Evolutionary conservation across 1,140 invertebrate species (phyloP).

Genomic region (Holotrichia oblita): DNA sequence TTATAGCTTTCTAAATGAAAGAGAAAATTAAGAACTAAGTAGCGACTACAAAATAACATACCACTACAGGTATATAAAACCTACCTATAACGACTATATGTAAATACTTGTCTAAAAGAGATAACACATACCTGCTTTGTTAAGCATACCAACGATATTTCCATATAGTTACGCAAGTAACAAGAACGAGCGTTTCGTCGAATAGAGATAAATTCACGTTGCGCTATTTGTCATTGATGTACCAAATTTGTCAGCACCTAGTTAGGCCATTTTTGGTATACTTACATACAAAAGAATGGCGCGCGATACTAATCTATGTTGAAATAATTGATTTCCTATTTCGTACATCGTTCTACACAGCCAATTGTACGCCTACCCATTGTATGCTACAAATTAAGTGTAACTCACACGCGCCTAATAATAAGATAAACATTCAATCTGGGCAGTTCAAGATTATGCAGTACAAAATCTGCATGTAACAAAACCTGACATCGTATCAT

Average conservation of each 20-base stretch:
- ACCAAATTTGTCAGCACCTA: conserved; percentile 3
- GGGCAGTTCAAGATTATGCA: not conserved
- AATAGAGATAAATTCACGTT: not conserved
- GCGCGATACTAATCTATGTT: conserved; percentile 20
- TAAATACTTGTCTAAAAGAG: not conserved
- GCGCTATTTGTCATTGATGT: conserved; percentile 25
- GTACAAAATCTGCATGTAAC: conserved; percentile 2
- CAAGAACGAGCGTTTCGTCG: not conserved
- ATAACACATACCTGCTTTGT: conserved; percentile 18
- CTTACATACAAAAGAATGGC: conserved; percentile 18
- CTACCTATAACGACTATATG: not conserved
- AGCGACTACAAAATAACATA: not conserved
- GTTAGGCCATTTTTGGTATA: conserved; percentile 20
- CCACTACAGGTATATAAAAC: no score
- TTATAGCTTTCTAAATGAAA: no score
- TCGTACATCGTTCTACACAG: not conserved
- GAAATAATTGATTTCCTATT: conserved; percentile 37
- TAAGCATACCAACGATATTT: not conserved
- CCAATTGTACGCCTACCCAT: conserved; percentile 24
- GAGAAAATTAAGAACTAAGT: no score
- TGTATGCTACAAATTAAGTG: conserved; percentile 24
- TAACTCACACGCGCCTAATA: conserved; percentile 23
- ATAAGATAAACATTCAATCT: conserved; percentile 32
- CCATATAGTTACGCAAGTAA: not conserved
- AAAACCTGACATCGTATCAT: not conserved